Evolutionary conservation across 2,888 invertebrate genomes (phyloP).

Genomic region (Troilus luridus): DNA sequence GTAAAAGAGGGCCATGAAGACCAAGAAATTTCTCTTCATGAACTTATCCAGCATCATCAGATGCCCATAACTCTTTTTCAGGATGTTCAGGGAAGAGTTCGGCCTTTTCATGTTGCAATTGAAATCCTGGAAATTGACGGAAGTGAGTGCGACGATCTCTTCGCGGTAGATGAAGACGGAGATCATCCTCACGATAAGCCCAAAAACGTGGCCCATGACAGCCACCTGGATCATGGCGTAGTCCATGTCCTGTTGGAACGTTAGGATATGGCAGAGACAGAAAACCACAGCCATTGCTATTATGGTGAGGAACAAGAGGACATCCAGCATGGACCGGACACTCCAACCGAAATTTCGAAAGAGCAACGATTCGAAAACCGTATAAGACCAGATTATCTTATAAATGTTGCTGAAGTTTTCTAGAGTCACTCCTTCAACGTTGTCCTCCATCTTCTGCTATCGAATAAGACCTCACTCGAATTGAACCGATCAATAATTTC

Average conservation of each 20-base stretch:
- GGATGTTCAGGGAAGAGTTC: background rate
- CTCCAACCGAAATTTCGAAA: background rate
- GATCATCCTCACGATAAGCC: background rate
- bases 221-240: background rate
- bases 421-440: background rate
- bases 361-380: background rate
- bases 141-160: background rate
- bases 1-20: background rate
- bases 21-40: background rate
- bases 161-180: background rate
- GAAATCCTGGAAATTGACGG: background rate
- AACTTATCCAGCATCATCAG: background rate
- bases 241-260: background rate
- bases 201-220: background rate
- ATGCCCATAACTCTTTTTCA: background rate
- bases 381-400: background rate
- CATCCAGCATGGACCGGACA: background rate
- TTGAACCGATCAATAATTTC: background rate
- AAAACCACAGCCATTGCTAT: background rate
- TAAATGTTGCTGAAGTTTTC: background rate
- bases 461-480: background rate
- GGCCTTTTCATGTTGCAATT: background rate
- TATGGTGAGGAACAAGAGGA: background rate
- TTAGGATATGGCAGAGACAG: background rate
- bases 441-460: background rate